Percentiles rank a stretch among this genome's conserved stretches.
These are phyloP conservation scores for Anabas testudineus DNA, from an alignment of 2,797 vertebrate genomes.

Conservation along the genomic window DNA sequence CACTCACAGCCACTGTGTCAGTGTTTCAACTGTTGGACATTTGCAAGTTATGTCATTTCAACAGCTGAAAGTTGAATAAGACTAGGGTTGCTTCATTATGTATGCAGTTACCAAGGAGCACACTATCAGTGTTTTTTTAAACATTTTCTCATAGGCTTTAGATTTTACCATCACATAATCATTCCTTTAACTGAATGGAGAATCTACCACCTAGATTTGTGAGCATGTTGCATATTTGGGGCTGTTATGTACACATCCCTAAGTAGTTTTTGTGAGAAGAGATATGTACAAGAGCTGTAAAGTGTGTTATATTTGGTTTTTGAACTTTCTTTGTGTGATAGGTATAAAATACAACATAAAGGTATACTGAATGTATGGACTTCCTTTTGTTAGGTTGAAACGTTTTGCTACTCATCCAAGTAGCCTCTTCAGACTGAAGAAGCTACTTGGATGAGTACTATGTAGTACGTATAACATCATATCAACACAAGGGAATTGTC, in stretches of 20 bases:
- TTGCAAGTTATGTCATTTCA: constrained; percentile 44
- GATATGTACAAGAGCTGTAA: background rate
- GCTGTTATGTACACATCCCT: background rate
- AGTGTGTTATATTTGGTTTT: background rate
- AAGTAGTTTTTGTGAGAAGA: background rate
- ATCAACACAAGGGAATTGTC: background rate
- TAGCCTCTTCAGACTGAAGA: too few relatives aligned
- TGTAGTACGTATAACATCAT: too few relatives aligned
- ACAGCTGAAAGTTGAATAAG: constrained; percentile 47
- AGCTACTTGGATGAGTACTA: too few relatives aligned
- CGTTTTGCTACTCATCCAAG: too few relatives aligned
- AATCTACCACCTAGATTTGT: background rate
- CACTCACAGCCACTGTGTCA: constrained; percentile 31
- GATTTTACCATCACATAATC: background rate
- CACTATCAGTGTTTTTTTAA: constrained; percentile 6
- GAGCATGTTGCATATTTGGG: background rate
- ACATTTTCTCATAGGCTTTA: constrained; percentile 13
- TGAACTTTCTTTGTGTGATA: background rate
- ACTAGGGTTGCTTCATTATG: constrained; percentile 30
- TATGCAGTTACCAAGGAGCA: constrained; percentile 36
- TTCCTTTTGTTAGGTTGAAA: too few relatives aligned
- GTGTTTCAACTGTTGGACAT: constrained; percentile 42
- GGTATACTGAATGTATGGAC: too few relatives aligned
- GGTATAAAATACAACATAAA: background rate
- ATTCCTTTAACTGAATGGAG: background rate